These are phyloP conservation scores for Calonectris borealis DNA, from an alignment of 2,113 vertebrate species.

Conservation along the genomic window DNA sequence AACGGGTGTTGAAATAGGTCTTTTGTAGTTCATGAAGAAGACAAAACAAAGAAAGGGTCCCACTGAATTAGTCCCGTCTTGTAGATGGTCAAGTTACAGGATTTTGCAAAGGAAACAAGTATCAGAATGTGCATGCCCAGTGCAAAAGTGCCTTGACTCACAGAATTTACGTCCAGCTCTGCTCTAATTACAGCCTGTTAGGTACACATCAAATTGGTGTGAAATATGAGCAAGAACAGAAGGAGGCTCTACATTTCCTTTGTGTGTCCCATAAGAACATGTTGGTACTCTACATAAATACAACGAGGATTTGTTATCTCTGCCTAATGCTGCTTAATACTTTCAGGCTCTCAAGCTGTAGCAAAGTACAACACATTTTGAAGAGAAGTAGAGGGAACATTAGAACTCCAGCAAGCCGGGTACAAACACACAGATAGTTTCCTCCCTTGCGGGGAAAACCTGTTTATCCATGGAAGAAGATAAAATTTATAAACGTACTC, in stretches of 20 bases:
- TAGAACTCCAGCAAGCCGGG: neutral
- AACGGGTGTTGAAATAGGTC: neutral
- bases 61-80: neutral
- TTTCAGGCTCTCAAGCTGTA: neutral
- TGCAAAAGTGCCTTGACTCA: neutral
- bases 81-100: neutral
- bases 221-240: neutral
- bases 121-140: neutral
- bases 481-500: neutral
- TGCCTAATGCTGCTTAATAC: neutral
- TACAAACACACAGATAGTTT: neutral
- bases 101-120: neutral
- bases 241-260: neutral
- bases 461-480: neutral
- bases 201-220: neutral
- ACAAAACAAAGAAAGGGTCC: neutral
- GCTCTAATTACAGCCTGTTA: neutral
- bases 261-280: neutral
- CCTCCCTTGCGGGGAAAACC: neutral
- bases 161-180: neutral
- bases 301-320: neutral
- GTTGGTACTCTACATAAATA: neutral
- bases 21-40: neutral
- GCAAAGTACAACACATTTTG: neutral
- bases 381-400: neutral